These are phyloP conservation scores for Megalopta genalis DNA, from an alignment of 1,140 invertebrate species.

Conservation along the genomic window DNA sequence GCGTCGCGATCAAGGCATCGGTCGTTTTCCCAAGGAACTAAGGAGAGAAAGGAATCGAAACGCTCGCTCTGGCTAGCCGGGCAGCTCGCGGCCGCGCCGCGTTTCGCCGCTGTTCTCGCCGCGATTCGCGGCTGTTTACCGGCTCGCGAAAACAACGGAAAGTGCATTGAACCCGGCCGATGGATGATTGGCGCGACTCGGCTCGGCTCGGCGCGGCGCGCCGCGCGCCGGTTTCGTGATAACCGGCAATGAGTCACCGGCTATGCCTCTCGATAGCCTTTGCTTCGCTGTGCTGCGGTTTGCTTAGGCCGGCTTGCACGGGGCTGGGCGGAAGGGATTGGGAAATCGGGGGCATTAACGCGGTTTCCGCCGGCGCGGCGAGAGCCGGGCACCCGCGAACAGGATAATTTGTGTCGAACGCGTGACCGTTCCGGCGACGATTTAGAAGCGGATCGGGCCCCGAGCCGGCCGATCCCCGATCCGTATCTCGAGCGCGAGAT, in stretches of 20 bases:
- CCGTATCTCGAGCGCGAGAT: too few species aligned
- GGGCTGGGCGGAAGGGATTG: background rate
- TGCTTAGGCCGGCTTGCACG: too few species aligned
- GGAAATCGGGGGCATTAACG: background rate
- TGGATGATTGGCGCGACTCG: background rate
- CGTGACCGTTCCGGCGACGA: slow-evolving; percentile 62
- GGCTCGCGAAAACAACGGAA: slow-evolving; percentile 5
- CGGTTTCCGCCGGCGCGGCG: background rate
- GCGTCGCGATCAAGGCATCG: background rate
- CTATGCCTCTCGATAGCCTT: background rate
- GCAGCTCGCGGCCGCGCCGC: background rate
- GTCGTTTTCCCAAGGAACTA: background rate
- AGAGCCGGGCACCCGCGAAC: slow-evolving; percentile 2
- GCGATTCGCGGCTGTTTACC: background rate
- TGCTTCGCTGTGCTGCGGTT: too few species aligned
- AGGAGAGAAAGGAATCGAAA: slow-evolving; percentile 1
- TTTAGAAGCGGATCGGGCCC: slow-evolving; percentile 33
- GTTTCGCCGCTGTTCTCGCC: background rate
- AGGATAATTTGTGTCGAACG: slow-evolving; percentile 67
- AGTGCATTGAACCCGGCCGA: slow-evolving; percentile 7
- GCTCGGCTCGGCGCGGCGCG: background rate
- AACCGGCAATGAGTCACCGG: background rate
- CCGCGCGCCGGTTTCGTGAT: background rate
- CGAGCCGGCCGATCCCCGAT: too few species aligned
- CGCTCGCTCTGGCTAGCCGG: background rate